phyloP scores from a whole-genome alignment of 2,888 invertebrate species.

The Thysanoteuthis rhombus region DNA sequence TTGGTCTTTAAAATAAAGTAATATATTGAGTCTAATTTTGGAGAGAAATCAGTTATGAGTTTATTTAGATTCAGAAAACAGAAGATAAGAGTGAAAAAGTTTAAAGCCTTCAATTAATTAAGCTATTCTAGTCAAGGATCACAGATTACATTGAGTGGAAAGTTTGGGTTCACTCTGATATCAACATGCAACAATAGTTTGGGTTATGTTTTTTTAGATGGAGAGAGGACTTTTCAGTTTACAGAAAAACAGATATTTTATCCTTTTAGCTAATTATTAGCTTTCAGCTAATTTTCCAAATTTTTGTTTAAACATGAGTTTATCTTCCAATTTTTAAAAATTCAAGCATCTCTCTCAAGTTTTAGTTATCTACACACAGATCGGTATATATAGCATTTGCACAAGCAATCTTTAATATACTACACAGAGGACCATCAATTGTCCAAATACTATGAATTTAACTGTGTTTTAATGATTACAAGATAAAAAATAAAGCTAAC shows the following conservation, averaged over 20 bases:
- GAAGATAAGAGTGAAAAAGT: not conserved
- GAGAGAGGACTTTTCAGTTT: not conserved
- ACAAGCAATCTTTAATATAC: not conserved
- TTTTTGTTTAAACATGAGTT: not conserved
- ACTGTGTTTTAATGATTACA: not conserved
- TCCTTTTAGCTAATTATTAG: not conserved
- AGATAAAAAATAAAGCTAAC: not conserved
- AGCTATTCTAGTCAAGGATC: not conserved
- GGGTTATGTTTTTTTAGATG: not conserved
- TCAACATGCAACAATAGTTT: not conserved
- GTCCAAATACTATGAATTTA: not conserved
- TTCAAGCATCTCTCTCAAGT: not conserved
- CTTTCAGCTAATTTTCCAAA: not conserved
- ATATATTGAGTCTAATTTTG: too few species aligned
- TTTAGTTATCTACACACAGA: not conserved
- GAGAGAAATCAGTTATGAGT: too few species aligned
- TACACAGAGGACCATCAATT: constrained; percentile 1
- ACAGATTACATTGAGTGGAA: not conserved
- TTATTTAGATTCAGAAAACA: not conserved
- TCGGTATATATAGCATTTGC: not conserved
- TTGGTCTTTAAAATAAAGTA: too few species aligned
- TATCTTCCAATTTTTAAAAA: not conserved
- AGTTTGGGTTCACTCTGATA: not conserved
- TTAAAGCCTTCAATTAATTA: not conserved
- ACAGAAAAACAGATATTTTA: not conserved